These are phyloP conservation scores for Tipula vernalis DNA, from an alignment of 2,888 invertebrate genomes.

Conservation along the genomic window DNA sequence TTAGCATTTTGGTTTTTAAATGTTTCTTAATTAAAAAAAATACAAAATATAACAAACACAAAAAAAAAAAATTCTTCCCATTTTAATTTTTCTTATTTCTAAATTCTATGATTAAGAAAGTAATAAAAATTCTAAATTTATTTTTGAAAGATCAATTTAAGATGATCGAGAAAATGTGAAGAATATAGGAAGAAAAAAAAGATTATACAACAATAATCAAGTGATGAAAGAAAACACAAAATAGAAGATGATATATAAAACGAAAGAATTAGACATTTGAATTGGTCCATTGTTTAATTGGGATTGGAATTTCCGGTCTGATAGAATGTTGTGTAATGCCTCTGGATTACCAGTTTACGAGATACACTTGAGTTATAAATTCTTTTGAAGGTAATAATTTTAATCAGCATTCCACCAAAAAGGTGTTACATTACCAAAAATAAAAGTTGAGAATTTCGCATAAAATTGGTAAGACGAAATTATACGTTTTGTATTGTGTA, in stretches of 20 bases:
- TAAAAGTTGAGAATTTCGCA: not conserved
- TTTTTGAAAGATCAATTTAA: not conserved
- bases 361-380: not conserved
- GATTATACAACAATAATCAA: not conserved
- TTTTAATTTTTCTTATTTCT: not conserved
- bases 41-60: not conserved
- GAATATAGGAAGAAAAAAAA: not conserved
- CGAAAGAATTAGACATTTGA: not conserved
- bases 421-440: not conserved
- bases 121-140: not conserved
- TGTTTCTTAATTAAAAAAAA: not conserved
- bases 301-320: not conserved
- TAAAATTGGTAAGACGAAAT: not conserved
- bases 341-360: not conserved
- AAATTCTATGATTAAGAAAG: not conserved
- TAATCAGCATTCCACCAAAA: not conserved
- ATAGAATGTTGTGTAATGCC: not conserved
- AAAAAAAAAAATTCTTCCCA: not conserved
- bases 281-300: not conserved
- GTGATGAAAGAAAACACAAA: not conserved
- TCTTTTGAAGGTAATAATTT: not conserved
- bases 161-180: not conserved
- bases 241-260: not conserved
- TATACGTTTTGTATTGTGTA: not conserved
- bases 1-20: not conserved